Evolutionary conservation across 2,888 invertebrate species (phyloP), one percentile per base, ranked within the genome.

Genomic region (Melangyna quadrimaculata): DNA sequence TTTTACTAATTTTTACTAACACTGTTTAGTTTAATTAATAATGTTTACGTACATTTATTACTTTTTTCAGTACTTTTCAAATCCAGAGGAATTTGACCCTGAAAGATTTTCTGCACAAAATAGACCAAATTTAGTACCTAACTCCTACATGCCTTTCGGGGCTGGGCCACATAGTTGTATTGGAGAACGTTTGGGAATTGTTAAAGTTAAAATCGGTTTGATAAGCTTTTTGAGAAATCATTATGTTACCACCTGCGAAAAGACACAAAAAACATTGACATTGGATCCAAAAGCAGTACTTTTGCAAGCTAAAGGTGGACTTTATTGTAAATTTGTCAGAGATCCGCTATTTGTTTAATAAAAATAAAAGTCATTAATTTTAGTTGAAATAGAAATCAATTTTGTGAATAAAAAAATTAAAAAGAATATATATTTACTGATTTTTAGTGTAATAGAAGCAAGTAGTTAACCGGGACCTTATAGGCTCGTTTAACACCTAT

Each of bases 41-140:
- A n/a, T n/a, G n/a, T n/a, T n/a, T n/a, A n/a, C n/a, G n/a, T n/a
- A n/a, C 0, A 19, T 22, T 24, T 32, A 7, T 7, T 35, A 35
- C 7, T 0, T 5, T 87, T 32, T 81, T 22, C 70, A 87, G 69
- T 87, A 88, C 43, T 89, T 75, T 27, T 80, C 87, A 14, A 78
- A 89, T 73, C 90, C 90, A 2, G 80, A 88, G 2, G 67, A 79
- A 40, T 90, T 89, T 55, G 78, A 89, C 65, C 89, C 90, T 0
- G 89, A 89, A 67, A 79, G 90, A 74, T 90, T 90, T 87, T 82
- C 88, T 1, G 37, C 87, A 7, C 88, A 89, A 40, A 89, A 89
- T 53, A 88, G 87, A 45, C 9, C 75, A 2, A 87, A 88, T 9
- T 81, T 89, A n/a, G 9, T 45, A 7, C 84, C 88, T 7, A 88